Base-by-base conservation (phyloP, 2,888 invertebrate genomes). In the Drosophila fulvimacula region DNA sequence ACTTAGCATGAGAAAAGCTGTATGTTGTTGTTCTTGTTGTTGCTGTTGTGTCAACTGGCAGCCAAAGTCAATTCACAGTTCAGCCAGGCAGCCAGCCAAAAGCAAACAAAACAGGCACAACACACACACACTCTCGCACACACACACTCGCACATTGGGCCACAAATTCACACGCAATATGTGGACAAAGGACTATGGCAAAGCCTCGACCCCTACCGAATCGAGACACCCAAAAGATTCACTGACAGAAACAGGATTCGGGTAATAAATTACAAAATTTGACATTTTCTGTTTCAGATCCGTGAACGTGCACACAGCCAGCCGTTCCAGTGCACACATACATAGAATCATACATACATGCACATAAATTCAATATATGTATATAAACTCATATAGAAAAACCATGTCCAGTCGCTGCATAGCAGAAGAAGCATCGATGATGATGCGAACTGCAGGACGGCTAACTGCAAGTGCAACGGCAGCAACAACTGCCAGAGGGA, bases 201-300 rank as follows among this genome's bases (percentile, higher is more conserved):
- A 55, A 21, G 51, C 36, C 51, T 48, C 13, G 41, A 48, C 60
- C 71, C 58, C 76, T 67, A 60, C 79, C 76, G 66, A 67, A 67
- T 68, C 76, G 73, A 77, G 71, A 67, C 78, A 81, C 76, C 81
- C 85, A 63, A 83, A 82, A 89, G 88, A 90, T 84, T 89, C 90
- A 90, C 88, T 88, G 88, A 89, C 91, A 91, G 90, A 90, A 91
- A 91, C 92, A 91, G 90, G 90, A 91, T 91, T 90, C 88, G 83
- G 90, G 92, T 91, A 91, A 92, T 92, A 92, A 92, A 92, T 92
- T 92, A 92, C 82, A 90, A 91, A 91, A 89, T 91, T 92, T 92
- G 92, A 92, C 92, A 92, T 91, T 91, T 91, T 91, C 91, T 91
- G 92, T 89, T 91, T 89, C 83, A 90, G 91, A 90, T 91, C 91